Conservation (phyloP, 2,888 invertebrate species). For the Tolmerus cingulatus region DNA sequence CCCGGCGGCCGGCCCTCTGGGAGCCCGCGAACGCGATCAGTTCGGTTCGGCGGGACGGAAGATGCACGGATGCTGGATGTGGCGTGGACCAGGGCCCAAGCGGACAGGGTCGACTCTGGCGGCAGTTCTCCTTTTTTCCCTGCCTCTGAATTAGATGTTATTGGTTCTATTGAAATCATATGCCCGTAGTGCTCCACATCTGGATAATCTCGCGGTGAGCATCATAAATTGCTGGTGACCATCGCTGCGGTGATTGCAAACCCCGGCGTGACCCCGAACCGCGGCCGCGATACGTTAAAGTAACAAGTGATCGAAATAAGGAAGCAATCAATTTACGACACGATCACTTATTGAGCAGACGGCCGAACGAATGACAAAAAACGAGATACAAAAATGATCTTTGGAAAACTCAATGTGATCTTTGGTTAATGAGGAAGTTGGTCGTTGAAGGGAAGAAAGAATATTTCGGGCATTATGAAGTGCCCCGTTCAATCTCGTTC, state of each 20-base stretch:
- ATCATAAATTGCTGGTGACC: neutral
- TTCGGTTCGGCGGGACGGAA: neutral
- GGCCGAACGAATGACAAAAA: neutral
- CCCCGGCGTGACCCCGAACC: neutral
- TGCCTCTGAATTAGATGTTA: constrained; percentile 18
- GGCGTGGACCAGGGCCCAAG: neutral
- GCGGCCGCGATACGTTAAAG: neutral
- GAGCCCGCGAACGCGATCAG: neutral
- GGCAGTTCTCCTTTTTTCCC: neutral
- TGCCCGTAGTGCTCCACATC: neutral
- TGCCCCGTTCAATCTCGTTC: neutral
- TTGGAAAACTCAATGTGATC: constrained; percentile 22
- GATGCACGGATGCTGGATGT: constrained; percentile 2
- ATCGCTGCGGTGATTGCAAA: neutral
- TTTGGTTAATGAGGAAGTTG: constrained; percentile 30
- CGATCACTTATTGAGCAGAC: constrained; percentile 36
- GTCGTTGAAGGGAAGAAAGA: constrained; percentile 10
- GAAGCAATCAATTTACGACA: constrained; percentile 51
- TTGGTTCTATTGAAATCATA: constrained; percentile 14
- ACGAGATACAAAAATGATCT: neutral
- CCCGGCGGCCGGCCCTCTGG: neutral
- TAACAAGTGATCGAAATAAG: constrained; percentile 51
- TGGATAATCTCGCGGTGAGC: neutral
- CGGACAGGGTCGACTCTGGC: neutral
- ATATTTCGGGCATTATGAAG: constrained; percentile 12